Evolutionary conservation across 2,888 invertebrate species (phyloP).

Genomic region (Cyclophora albipunctata): DNA sequence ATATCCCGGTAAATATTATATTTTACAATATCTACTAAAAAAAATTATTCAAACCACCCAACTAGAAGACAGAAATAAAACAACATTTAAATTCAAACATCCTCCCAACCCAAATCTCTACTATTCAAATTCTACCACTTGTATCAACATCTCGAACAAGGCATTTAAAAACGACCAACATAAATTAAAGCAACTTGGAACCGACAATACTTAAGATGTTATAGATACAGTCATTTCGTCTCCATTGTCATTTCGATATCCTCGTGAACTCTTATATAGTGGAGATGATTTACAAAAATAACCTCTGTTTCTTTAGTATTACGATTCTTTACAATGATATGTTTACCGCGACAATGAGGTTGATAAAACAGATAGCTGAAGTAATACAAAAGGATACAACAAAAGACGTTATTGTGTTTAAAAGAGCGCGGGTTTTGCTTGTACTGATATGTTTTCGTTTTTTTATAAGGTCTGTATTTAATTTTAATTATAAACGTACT

Average conservation of each 20-base stretch:
- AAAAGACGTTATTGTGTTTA: constrained; percentile 57
- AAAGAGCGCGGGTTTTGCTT: constrained; percentile 33
- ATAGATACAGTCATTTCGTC: constrained; percentile 65
- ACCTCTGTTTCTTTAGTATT: constrained; percentile 18
- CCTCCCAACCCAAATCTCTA: background rate
- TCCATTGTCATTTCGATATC: constrained; percentile 62
- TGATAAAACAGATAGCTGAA: constrained; percentile 64
- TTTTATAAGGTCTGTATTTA: too few relatives aligned
- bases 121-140: constrained; percentile 52
- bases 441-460: background rate
- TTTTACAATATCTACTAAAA: too few relatives aligned
- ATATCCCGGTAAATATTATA: too few relatives aligned
- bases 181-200: constrained; percentile 49
- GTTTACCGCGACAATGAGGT: constrained; percentile 41
- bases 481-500: too few relatives aligned
- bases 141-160: constrained; percentile 50
- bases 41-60: too few relatives aligned
- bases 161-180: constrained; percentile 42
- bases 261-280: constrained; percentile 31
- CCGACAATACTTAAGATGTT: constrained; percentile 52
- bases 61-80: too few relatives aligned
- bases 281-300: constrained; percentile 15
- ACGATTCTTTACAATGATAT: constrained; percentile 6
- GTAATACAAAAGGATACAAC: constrained; percentile 57
- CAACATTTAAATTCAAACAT: too few relatives aligned